These are phyloP conservation scores for Pelusios castaneus DNA, from an alignment of 2,113 vertebrate genomes.

Conservation along the genomic window DNA sequence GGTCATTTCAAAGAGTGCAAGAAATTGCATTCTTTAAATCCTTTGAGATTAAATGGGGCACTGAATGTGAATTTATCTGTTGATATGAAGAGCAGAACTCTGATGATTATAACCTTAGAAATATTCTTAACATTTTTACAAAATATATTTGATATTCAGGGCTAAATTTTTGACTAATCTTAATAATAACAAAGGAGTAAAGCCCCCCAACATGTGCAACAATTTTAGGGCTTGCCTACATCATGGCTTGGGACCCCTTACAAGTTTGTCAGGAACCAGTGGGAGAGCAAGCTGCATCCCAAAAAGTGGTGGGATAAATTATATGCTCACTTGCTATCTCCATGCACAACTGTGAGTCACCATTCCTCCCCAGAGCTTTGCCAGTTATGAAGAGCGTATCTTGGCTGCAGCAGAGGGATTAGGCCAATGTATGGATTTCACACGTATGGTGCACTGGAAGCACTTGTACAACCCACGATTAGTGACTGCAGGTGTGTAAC, in stretches of 20 bases:
- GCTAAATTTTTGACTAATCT: neutral
- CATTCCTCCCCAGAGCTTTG: neutral
- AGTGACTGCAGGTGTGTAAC: neutral
- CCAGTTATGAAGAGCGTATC: neutral
- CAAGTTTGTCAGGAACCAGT: neutral
- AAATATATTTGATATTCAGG: neutral
- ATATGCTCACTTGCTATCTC: neutral
- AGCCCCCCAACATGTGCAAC: neutral
- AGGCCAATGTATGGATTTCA: neutral
- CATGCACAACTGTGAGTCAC: neutral
- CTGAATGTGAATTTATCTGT: neutral
- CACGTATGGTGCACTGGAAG: neutral
- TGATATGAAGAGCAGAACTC: neutral
- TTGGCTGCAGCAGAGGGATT: neutral
- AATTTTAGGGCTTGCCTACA: neutral
- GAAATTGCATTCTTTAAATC: neutral
- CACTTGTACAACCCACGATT: neutral
- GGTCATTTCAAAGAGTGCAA: neutral
- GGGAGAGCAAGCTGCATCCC: neutral
- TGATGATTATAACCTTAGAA: neutral
- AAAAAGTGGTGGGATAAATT: neutral
- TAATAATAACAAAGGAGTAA: neutral
- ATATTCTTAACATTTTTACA: neutral
- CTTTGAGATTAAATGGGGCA: neutral
- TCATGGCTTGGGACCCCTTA: neutral